Base-by-base conservation (phyloP, 1,140 invertebrate genomes). In the Agrilus planipennis region DNA sequence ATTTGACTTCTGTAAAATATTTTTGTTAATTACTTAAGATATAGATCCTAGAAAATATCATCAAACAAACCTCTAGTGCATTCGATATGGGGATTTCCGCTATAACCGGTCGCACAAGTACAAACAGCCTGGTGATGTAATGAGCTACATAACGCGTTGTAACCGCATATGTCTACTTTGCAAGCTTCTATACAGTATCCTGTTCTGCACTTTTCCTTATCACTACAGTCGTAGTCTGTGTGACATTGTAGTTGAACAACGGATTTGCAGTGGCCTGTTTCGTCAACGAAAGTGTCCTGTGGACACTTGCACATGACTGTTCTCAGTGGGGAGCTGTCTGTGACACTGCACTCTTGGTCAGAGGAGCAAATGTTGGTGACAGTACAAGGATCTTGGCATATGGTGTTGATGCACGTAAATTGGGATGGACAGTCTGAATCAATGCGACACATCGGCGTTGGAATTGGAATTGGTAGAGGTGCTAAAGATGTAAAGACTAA, bases 281-380 rank as follows among this genome's bases (percentile, higher is more conserved):
- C 55, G 45, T 79, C 74, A 0, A 72, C 68, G 7, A 79, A 67
- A 0, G 74, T 79, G 48, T 88, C 81, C 3, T 74, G 67, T 23
- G 84, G 82, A 64, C 85, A 90, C 52, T 80, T 72, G 51, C 85
- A 89, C 39, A 86, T 80, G 41, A 89, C 74, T 0, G 84, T 84
- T 25, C 84, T 72, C 35, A 89, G 62, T 3, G 85, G 85, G 7
- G 81, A 51, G 1, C 84, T 81, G 46, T 89, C 81, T 2, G 87
- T 62, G 0, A 88, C 80, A 41, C 73, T 67, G 56, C 88, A 92
- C 44, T 79, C 69, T 47, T 89, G 83, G 44, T 82, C 80, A 11
- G 65, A 60, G 4, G 71, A 73, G 47, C 86, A 90, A 28, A 85
- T 75, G 39, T 73, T 69, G 6, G 75, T 67, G 1, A 72, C 61